Percentiles rank a stretch among this genome's conserved stretches.
Evolutionary conservation across 1,140 invertebrate genomes (phyloP).

Genomic region (Drosophila insularis): DNA sequence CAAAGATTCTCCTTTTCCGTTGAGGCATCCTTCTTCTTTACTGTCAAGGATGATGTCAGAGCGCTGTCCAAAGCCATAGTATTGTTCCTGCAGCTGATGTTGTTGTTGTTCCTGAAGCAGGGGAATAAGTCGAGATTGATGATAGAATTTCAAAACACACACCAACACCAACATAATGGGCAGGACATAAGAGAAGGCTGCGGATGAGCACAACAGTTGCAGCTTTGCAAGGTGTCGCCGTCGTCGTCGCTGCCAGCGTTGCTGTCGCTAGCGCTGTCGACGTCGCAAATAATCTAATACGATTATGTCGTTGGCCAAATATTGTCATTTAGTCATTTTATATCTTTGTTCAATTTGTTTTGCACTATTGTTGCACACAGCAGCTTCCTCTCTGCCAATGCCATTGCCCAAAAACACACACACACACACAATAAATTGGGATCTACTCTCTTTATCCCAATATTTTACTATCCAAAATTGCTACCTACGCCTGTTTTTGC

Average conservation of each 20-base stretch:
- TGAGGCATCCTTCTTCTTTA: slow-evolving; percentile 75
- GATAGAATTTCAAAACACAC: slow-evolving; percentile 3
- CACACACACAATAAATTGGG: background rate
- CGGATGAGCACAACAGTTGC: slow-evolving; percentile 4
- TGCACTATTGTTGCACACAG: background rate
- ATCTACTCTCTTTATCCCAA: background rate
- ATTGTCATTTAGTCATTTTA: slow-evolving; percentile 18
- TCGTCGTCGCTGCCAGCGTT: background rate
- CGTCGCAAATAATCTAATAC: slow-evolving; percentile 34
- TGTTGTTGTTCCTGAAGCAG: slow-evolving; percentile 20
- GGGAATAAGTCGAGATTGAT: background rate
- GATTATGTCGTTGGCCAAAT: slow-evolving; percentile 57
- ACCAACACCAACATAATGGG: background rate
- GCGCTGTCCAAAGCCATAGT: slow-evolving; percentile 77
- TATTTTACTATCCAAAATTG: slow-evolving; percentile 32
- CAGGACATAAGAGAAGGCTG: slow-evolving; percentile 6
- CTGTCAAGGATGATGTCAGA: slow-evolving; percentile 81
- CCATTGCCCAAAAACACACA: background rate
- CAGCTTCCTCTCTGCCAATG: background rate
- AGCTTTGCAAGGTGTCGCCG: slow-evolving; percentile 60
- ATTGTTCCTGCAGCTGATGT: slow-evolving; percentile 28
- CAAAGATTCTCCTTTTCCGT: slow-evolving; percentile 78
- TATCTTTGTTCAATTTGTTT: background rate
- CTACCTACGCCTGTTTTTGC: slow-evolving; percentile 35
- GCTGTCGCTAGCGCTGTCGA: slow-evolving; percentile 7